Base-by-base conservation (phyloP, 35 echinoderm and acorn worm genomes). In the Lytechinus variegatus region DNA sequence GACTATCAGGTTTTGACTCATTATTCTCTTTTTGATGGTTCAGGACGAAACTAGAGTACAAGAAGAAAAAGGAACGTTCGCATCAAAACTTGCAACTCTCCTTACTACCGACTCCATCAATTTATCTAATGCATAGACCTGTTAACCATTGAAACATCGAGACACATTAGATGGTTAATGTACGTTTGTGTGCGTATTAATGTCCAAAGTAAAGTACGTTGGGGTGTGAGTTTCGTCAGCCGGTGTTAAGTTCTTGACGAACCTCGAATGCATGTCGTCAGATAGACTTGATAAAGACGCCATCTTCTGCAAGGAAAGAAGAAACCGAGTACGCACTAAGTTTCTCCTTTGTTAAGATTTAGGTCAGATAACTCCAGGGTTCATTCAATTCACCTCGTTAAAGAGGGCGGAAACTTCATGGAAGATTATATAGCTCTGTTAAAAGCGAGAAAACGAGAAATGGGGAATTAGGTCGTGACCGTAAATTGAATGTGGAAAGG, bases 341-440 rank as follows among this genome's bases (percentile, higher is more conserved):
- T 79, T 79, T 79, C 66, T 79, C n/a, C 66, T 58, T 58, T 58
- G 66, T 79, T 79, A 79, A 79, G 66, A 79, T 79, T 79, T 79
- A 79, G 66, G 66, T 79, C 66, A 79, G 66, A 79, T 79, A 79
- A 24, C 21, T 6, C 6, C 19, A 79, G 66, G 66, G 66, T 3
- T 24, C 21, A 79, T 79, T 79, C 66, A 19, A 19, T 79, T 24
- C 24, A 19, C 8, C n/a, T 79, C 66, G 19, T 24, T n/a, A 79
- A 71, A 71, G 19, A n/a, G 66, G 56, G 56, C 6, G 56, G 56
- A 13, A 21, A 79, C 6, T 79, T 11, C 56, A 58, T 58, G 8
- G 66, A 79, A 24, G n/a, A n/a, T 5, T 6, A n/a, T n/a, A n/a
- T 79, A n/a, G 4, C 16, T 79, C 19, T 79, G 66, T 7, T 7